These are phyloP conservation scores for Propithecus perrieri DNA, from an alignment of 2,797 vertebrate species.

Conservation along the genomic window DNA sequence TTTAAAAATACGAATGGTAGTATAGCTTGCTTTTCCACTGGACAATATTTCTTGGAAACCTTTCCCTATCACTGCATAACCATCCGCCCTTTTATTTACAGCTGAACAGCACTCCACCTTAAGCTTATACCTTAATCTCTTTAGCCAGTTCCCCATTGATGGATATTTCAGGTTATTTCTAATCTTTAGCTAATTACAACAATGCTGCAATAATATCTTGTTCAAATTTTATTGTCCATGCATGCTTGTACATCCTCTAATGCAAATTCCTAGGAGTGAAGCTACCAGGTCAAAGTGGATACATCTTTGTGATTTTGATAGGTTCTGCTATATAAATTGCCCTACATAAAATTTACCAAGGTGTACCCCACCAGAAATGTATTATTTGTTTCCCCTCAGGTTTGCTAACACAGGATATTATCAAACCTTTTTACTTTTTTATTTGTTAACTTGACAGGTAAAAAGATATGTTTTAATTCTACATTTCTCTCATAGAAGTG, in stretches of 20 bases:
- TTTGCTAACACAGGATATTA: background rate
- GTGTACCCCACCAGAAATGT: background rate
- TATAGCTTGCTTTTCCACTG: background rate
- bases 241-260: background rate
- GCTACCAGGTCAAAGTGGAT: background rate
- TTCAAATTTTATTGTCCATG: background rate
- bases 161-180: background rate
- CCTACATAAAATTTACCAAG: background rate
- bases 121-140: background rate
- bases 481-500: background rate
- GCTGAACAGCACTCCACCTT: background rate
- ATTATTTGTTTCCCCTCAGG: background rate
- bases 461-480: background rate
- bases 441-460: background rate
- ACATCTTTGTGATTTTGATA: background rate
- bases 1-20: background rate
- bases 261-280: background rate
- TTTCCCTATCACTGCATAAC: background rate
- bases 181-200: background rate
- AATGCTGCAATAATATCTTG: background rate
- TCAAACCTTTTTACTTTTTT: background rate
- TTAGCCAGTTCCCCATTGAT: background rate
- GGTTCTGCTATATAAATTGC: too few relatives aligned
- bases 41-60: background rate
- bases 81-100: background rate